Conservation (phyloP, 53 echinoderm and acorn worm species). For the Hippasteria phrygiana region DNA sequence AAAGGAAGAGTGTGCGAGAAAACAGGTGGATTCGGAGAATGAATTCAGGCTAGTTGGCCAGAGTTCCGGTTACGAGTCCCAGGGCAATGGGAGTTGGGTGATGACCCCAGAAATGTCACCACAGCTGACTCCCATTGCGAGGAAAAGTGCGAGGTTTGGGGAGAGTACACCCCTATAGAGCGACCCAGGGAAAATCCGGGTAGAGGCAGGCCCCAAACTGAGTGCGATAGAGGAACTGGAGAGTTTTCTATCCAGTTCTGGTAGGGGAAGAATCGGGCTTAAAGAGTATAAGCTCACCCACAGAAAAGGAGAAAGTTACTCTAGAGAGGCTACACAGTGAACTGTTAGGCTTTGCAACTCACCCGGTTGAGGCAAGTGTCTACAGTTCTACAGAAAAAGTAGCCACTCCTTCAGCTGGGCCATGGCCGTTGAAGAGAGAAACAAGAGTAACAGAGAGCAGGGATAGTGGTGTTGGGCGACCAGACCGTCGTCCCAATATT, state of each 20-base stretch:
- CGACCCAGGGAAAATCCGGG: too few relatives aligned
- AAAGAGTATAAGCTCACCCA: neutral
- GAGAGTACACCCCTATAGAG: too few relatives aligned
- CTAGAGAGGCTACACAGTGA: neutral
- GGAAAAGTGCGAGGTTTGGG: too few relatives aligned
- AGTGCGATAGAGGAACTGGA: conserved; percentile 16
- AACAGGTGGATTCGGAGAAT: too few relatives aligned
- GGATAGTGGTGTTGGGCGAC: neutral
- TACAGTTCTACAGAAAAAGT: neutral
- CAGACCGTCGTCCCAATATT: conserved; percentile 25
- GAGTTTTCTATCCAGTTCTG: neutral
- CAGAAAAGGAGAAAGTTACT: neutral
- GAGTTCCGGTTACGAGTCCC: too few relatives aligned
- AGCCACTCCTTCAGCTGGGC: neutral
- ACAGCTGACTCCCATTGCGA: too few relatives aligned
- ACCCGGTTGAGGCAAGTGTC: neutral
- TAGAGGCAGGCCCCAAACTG: neutral
- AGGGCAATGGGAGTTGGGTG: too few relatives aligned
- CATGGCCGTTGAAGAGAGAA: neutral
- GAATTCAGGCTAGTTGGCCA: too few relatives aligned
- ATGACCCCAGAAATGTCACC: too few relatives aligned
- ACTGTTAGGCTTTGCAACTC: neutral
- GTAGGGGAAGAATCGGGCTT: neutral
- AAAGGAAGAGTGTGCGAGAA: too few relatives aligned
- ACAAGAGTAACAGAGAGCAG: neutral